These are phyloP conservation scores for Pterophyllum scalare DNA, from an alignment of 2,113 vertebrate genomes.

Conservation along the genomic window DNA sequence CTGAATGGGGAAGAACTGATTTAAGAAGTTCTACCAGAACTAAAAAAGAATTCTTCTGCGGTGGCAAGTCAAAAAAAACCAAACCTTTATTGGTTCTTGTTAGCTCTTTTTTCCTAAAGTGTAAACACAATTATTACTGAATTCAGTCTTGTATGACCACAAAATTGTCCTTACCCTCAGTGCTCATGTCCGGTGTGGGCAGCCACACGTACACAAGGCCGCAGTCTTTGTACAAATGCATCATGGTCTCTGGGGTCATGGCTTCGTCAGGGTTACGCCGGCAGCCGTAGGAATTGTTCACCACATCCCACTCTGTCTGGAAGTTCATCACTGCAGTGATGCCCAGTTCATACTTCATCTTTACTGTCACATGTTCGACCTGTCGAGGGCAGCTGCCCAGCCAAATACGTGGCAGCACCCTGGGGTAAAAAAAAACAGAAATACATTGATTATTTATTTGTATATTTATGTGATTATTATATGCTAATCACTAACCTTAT, in stretches of 20 bases:
- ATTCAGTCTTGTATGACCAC: not conserved
- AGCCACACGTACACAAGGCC: constrained; percentile 94
- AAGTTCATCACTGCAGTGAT: constrained; percentile 96
- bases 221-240: constrained; percentile 89
- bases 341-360: constrained; percentile 92
- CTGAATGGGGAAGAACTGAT: not conserved
- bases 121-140: not conserved
- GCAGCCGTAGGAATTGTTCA: constrained; percentile 93
- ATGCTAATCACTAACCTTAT: not conserved
- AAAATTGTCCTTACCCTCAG: constrained; percentile 85
- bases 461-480: not conserved
- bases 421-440: constrained; percentile 61
- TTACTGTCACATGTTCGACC: constrained; percentile 91
- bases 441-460: not conserved
- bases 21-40: not conserved
- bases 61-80: not conserved
- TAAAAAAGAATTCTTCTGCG: not conserved
- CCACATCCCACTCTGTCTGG: constrained; percentile 92
- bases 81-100: not conserved
- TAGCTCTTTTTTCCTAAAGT: not conserved
- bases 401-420: constrained; percentile 93
- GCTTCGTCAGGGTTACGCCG: constrained; percentile 82
- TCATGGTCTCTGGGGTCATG: constrained; percentile 90
- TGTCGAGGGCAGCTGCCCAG: constrained; percentile 96
- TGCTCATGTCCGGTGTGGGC: constrained; percentile 97